These are phyloP conservation scores for Procambarus clarkii DNA, from an alignment of 1,140 invertebrate species.

Conservation along the genomic window DNA sequence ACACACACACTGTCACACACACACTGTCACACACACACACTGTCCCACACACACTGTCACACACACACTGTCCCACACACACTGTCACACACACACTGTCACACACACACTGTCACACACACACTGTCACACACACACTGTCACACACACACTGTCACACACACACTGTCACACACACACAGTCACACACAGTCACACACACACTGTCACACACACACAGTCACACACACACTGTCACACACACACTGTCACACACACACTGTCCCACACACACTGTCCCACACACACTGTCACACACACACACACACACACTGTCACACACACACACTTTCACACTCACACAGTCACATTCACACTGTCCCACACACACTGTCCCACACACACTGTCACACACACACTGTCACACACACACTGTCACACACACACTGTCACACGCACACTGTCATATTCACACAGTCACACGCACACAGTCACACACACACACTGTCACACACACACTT, in stretches of 20 bases:
- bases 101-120: too few relatives aligned
- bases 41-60: too few relatives aligned
- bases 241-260: neutral
- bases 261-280: neutral
- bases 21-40: too few relatives aligned
- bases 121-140: too few relatives aligned
- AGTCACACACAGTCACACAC: slow-evolving; percentile 7
- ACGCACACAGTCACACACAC: neutral
- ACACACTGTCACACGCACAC: neutral
- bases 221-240: neutral
- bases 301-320: neutral
- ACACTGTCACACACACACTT: neutral
- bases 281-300: neutral
- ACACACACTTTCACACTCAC: neutral
- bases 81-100: too few relatives aligned
- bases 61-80: too few relatives aligned
- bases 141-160: too few relatives aligned
- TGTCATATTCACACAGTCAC: slow-evolving; percentile 4
- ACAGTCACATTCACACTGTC: neutral
- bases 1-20: too few relatives aligned
- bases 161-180: too few relatives aligned
- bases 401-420: too few relatives aligned
- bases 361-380: neutral
- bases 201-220: too few relatives aligned
- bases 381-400: too few relatives aligned